Base-by-base conservation (phyloP, 2,888 invertebrate genomes). In the Boloria euphrosyne region DNA sequence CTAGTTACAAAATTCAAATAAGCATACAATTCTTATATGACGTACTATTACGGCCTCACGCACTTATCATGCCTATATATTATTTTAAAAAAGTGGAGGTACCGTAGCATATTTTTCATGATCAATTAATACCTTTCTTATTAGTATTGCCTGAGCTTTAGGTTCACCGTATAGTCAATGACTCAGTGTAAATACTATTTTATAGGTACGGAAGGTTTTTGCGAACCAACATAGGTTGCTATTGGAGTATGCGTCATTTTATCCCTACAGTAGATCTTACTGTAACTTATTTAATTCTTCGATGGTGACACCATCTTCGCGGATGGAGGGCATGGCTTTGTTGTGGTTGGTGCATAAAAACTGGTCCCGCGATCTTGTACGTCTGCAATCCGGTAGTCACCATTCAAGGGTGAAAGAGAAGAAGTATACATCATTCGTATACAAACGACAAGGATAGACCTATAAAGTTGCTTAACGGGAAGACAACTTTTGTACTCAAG, bases 331-430 rank as follows among this genome's bases (percentile, higher is more conserved):
- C 73, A 72, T 72, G 74, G 75, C 74, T 75, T 76, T 76, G 74
- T 77, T 75, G 76, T 77, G 75, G 73, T 72, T 72, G 73, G 70
- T 71, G 75, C 76, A 82, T 81, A 89, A 90, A 90, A 90, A 90
- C 89, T 88, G 85, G 90, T 89, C 86, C 78, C 81, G 79, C 79
- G 81, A 78, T 83, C 81, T 81, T 75, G 75, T 66, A 73, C 73
- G 74, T 73, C 76, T 74, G 84, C 84, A 82, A 88, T 84, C 84
- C 82, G 79, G 84, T 82, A 87, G 83, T 75, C 76, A 80, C 87
- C 90, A 90, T 90, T 89, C 81, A 90, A 82, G 89, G 75, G 85
- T 75, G 75, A 89, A 75, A 77, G 83, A 78, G 89, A 87, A 69
- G 67, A 67, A 72, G 52, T 64, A 80, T 74, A 68, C 61, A 66